phyloP scores from a whole-genome alignment of 2,113 vertebrate genomes.

The Glaucomys volans region DNA sequence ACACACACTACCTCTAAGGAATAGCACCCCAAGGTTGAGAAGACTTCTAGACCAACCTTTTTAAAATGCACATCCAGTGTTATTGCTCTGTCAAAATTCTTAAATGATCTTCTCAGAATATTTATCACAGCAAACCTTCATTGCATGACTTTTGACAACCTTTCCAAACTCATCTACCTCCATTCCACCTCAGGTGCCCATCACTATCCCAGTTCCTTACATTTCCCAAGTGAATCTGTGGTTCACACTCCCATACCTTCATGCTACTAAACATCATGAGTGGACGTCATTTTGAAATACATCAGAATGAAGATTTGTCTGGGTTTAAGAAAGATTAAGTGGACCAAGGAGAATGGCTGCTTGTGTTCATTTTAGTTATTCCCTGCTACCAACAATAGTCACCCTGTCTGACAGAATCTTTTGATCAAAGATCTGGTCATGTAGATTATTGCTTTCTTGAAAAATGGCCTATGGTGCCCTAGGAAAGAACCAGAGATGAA shows the following conservation, averaged over 20 bases:
- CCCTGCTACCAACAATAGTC: conserved; percentile 37
- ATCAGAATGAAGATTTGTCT: conserved; percentile 41
- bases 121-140: not conserved
- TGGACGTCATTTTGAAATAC: conserved; percentile 11
- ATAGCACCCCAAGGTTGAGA: not conserved
- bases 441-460: conserved; percentile 66
- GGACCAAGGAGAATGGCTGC: conserved; percentile 49
- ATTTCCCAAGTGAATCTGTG: not conserved
- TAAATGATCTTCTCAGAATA: not conserved
- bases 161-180: conserved; percentile 46
- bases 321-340: conserved; percentile 70
- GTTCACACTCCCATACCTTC: not conserved
- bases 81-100: not conserved
- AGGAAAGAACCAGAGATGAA: conserved; percentile 55
- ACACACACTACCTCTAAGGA: not conserved
- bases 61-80: not conserved
- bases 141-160: not conserved
- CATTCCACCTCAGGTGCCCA: not conserved
- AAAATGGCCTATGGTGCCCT: conserved; percentile 68
- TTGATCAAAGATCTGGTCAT: conserved; percentile 75
- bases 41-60: not conserved
- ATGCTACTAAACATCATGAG: not conserved
- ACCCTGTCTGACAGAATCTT: conserved; percentile 63
- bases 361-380: conserved; percentile 57
- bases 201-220: not conserved